Percentiles rank a stretch among this genome's conserved stretches.
Conservation (phyloP, 2,113 vertebrate species). For the Dicaeum eximium region DNA sequence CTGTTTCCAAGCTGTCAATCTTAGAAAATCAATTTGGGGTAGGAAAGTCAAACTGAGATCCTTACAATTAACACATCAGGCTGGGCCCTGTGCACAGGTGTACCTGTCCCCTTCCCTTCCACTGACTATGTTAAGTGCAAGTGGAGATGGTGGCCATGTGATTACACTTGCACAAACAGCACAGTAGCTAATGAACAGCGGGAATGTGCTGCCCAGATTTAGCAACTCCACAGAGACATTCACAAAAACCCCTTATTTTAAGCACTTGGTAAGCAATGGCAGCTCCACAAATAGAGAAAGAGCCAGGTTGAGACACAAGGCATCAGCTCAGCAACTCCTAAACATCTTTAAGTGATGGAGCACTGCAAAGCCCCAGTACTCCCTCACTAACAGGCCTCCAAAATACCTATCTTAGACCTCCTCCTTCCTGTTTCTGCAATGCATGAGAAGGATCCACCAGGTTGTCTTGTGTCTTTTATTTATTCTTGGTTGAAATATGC, state of each 20-base stretch:
- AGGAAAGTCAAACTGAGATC: background rate
- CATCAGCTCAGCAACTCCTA: background rate
- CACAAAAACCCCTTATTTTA: background rate
- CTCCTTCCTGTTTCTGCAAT: background rate
- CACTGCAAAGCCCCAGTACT: background rate
- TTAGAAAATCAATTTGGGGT: background rate
- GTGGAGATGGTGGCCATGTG: background rate
- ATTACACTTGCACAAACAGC: background rate
- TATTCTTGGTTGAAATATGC: background rate
- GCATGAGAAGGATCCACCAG: background rate
- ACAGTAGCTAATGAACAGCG: background rate
- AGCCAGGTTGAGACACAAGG: background rate
- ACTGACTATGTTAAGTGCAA: rapidly evolving
- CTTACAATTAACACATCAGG: background rate
- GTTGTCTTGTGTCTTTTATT: background rate
- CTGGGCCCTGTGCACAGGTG: background rate
- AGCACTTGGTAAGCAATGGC: background rate
- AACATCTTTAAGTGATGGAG: background rate
- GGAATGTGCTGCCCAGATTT: rapidly evolving
- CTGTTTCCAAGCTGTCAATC: background rate
- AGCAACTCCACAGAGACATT: background rate
- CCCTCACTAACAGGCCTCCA: background rate
- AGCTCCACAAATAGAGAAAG: rapidly evolving
- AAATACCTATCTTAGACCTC: background rate
- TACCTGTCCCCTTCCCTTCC: background rate